phyloP scores from a whole-genome alignment of 2,113 vertebrate genomes.

The Oceanites oceanicus region DNA sequence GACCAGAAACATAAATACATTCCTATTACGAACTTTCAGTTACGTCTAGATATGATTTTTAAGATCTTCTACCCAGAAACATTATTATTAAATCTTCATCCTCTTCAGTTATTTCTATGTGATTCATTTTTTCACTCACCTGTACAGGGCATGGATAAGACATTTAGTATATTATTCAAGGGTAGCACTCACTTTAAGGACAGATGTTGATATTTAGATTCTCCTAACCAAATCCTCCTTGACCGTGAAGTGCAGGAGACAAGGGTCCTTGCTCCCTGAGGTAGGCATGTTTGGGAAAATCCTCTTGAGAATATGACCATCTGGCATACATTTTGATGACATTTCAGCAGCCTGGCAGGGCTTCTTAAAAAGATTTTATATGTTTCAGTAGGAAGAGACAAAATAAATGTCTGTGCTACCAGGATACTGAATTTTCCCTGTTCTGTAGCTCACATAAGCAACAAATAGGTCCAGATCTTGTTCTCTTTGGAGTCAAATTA shows the following conservation, averaged over 20 bases:
- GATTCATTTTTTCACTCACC: not conserved
- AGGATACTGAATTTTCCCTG: not conserved
- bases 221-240: not conserved
- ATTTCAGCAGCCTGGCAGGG: not conserved
- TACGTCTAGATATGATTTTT: not conserved
- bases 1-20: not conserved
- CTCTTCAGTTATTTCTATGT: not conserved
- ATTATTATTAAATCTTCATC: not conserved
- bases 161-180: not conserved
- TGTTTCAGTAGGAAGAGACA: not conserved
- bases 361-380: not conserved
- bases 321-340: conserved; percentile 10
- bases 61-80: not conserved
- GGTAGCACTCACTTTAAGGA: not conserved
- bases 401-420: not conserved
- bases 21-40: not conserved
- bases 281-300: not conserved
- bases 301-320: not conserved
- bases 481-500: not conserved
- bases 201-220: conserved; percentile 43
- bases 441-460: not conserved
- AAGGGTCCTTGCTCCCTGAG: not conserved
- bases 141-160: not conserved
- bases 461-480: not conserved
- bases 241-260: not conserved